Conservation (phyloP, 2,797 vertebrate species). For the Sebastes oblongus region DNA sequence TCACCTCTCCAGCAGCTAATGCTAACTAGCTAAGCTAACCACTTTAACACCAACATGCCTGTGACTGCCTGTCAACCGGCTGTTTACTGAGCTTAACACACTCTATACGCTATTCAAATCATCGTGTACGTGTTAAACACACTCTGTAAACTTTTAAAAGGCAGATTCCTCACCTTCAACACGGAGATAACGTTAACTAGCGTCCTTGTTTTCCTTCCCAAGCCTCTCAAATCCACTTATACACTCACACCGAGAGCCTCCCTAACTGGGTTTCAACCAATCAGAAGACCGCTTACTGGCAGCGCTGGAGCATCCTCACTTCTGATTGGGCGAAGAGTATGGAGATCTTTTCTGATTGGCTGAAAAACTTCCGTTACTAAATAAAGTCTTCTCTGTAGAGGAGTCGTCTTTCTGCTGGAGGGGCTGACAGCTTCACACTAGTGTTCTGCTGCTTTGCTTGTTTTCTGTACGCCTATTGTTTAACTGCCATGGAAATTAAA, state of each 20-base stretch:
- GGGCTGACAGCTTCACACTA: too few relatives aligned
- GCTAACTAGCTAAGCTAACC: too few relatives aligned
- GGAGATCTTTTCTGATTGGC: constrained; percentile 74
- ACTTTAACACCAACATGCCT: background rate
- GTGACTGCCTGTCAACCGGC: constrained; percentile 30
- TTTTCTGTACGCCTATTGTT: too few relatives aligned
- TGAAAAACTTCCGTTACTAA: constrained; percentile 83
- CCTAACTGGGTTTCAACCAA: constrained; percentile 62
- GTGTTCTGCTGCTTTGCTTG: too few relatives aligned
- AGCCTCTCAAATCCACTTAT: constrained; percentile 83
- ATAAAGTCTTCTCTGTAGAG: constrained; percentile 63
- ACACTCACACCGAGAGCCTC: constrained; percentile 52
- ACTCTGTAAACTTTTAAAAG: constrained; percentile 69
- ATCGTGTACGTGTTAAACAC: background rate
- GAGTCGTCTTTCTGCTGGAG: constrained; percentile 14
- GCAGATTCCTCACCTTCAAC: constrained; percentile 76
- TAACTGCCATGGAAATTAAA: too few relatives aligned
- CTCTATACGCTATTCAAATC: background rate
- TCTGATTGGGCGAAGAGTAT: constrained; percentile 68
- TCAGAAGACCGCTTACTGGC: constrained; percentile 46
- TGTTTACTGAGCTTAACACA: background rate
- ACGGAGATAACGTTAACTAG: constrained; percentile 70
- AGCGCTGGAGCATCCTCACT: constrained; percentile 58
- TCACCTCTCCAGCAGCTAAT: too few relatives aligned
- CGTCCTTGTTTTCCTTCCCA: constrained; percentile 85